Percentiles rank a stretch among this genome's conserved stretches.
phyloP scores from a whole-genome alignment of 1,140 invertebrate genomes.

The Neodiprion lecontei region DNA sequence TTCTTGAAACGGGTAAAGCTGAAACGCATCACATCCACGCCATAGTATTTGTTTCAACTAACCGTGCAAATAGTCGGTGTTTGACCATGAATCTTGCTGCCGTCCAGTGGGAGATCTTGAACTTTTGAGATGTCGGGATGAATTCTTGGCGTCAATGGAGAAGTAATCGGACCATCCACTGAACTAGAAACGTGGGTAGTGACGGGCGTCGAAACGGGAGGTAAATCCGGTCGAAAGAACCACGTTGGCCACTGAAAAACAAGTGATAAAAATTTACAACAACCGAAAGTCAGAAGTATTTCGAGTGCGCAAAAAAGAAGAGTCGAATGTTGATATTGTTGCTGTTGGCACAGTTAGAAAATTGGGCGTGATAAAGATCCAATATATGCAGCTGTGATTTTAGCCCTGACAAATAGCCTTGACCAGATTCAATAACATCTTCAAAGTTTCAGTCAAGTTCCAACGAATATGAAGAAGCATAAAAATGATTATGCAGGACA shows the following conservation, averaged over 20 bases:
- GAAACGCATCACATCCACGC: no score
- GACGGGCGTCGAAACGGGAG: conserved; percentile 31
- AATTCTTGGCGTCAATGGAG: conserved; percentile 36
- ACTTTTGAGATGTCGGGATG: conserved; percentile 41
- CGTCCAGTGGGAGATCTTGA: conserved; percentile 36
- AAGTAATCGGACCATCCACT: conserved; percentile 36
- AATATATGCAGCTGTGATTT: no score
- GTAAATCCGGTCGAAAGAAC: conserved; percentile 51
- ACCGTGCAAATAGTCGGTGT: conserved; percentile 57
- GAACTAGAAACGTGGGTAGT: conserved; percentile 36
- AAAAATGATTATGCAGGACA: no score
- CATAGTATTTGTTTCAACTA: conserved; percentile 34
- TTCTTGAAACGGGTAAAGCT: no score
- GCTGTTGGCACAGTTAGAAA: no score
- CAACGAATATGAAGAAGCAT: no score
- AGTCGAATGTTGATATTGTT: not conserved
- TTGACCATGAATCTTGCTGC: conserved; percentile 53
- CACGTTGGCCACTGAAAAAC: conserved; percentile 51
- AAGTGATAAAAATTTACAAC: not conserved
- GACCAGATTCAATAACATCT: no score
- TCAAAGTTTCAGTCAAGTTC: no score
- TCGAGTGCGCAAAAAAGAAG: not conserved
- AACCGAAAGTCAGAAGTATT: not conserved
- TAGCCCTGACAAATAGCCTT: no score
- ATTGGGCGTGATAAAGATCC: no score